Percentiles rank a stretch among this genome's conserved stretches.
phyloP scores from a whole-genome alignment of 2,113 vertebrate genomes.

The Zosterops hypoxanthus region DNA sequence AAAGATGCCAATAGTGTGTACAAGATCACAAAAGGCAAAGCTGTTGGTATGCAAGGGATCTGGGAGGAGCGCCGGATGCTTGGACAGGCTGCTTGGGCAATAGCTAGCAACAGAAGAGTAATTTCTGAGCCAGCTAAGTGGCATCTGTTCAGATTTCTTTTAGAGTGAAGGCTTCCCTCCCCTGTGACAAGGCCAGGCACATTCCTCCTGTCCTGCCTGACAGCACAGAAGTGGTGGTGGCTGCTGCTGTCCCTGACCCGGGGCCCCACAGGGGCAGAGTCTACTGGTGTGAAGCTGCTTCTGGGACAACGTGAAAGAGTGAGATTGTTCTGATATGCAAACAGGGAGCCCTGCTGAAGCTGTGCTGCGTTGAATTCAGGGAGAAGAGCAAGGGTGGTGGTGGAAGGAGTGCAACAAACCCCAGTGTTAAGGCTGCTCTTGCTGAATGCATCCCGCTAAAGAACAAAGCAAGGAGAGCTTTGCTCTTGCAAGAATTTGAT shows the following conservation, averaged over 20 bases:
- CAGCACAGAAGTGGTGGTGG: not conserved
- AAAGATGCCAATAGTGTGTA: not conserved
- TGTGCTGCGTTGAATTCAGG: not conserved
- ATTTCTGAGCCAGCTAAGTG: not conserved
- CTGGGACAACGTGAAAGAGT: not conserved
- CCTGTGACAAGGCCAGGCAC: not conserved
- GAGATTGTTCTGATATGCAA: not conserved
- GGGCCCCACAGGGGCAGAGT: not conserved
- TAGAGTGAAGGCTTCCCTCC: not conserved
- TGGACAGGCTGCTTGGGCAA: not conserved
- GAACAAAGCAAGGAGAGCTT: constrained; percentile 57
- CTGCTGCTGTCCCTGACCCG: not conserved
- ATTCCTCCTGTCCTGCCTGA: not conserved
- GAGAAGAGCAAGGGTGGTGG: not conserved
- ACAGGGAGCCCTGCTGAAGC: not conserved
- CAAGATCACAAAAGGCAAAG: not conserved
- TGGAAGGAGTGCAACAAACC: not conserved
- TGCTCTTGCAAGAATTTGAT: constrained; percentile 48
- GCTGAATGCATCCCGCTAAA: constrained; percentile 8
- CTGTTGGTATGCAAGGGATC: not conserved
- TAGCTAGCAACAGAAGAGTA: not conserved
- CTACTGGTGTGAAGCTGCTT: constrained; percentile 19
- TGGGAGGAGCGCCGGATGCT: not conserved
- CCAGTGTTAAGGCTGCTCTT: not conserved
- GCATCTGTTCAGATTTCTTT: constrained; percentile 32